These are phyloP conservation scores for Artemia sinica DNA, from an alignment of 2,888 invertebrate genomes.

Conservation along the genomic window DNA sequence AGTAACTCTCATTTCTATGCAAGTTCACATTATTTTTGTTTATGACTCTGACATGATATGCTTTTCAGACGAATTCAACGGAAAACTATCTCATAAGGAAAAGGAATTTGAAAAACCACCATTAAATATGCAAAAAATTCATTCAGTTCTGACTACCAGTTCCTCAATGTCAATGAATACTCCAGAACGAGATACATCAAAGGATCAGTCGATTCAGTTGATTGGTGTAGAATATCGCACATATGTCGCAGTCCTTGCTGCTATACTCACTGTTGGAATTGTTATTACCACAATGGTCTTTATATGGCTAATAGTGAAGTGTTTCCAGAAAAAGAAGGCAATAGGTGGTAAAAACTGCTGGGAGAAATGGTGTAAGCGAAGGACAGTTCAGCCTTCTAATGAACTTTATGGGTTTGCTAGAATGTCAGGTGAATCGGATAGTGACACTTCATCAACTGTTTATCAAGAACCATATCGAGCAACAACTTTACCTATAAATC, in stretches of 20 bases:
- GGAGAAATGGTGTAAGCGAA: slow-evolving; percentile 8
- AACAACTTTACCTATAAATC: neutral
- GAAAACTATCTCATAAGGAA: too few relatives aligned
- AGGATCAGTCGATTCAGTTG: neutral
- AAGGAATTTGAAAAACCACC: too few relatives aligned
- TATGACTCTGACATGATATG: too few relatives aligned
- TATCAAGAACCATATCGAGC: slow-evolving; percentile 18
- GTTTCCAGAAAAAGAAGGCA: slow-evolving; percentile 5
- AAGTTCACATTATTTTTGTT: too few relatives aligned
- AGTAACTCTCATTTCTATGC: too few relatives aligned
- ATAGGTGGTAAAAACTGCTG: neutral
- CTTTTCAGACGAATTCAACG: too few relatives aligned
- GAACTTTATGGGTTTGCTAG: slow-evolving; percentile 8
- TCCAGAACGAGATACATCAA: too few relatives aligned
- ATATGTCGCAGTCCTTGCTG: neutral
- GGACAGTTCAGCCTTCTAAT: slow-evolving; percentile 2
- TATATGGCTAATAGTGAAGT: slow-evolving; percentile 7
- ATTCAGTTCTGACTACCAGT: too few relatives aligned
- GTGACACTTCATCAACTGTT: slow-evolving; percentile 16
- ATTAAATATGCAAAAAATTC: too few relatives aligned
- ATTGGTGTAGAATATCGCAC: neutral
- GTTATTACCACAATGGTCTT: neutral
- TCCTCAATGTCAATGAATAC: too few relatives aligned
- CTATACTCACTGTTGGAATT: neutral
- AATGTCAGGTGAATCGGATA: slow-evolving; percentile 16